Evolutionary conservation across 2,797 vertebrate species (phyloP), one percentile per base, ranked within the genome.

Genomic region (Enteromius treurensis): DNA sequence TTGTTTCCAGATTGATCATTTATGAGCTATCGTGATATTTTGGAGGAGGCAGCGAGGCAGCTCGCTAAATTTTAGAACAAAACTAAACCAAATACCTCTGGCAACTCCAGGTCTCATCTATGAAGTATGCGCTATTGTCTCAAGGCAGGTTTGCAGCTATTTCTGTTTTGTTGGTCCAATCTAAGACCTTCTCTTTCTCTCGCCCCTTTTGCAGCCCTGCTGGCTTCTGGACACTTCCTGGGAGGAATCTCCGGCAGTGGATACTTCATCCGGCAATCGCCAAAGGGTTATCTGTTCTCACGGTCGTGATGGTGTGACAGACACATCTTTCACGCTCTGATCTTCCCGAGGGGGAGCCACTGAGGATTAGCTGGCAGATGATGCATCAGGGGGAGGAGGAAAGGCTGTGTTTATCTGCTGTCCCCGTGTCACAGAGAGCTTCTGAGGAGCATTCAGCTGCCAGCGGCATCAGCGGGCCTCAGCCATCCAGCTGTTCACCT

Each of bases 251-350:
- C 88, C 84, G 86, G 83, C 84, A 32, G 87, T 83, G 90, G 71
- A 86, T 51, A 58, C 89, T 82, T 90, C 83, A 92, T 83, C 55
- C 77, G 87, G 80, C 82, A 82, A 79, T 85, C 60, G 64, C 88
- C 88, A 71, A 69, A 71, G 86, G 84, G 79, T 85, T 90, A 87
- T 91, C 53, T 77, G 79, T 83, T 88, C 85, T 76, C 34, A 32
- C 5, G 89, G 86, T 82, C 88, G 84, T 88, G 88, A 87, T 90
- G 89, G 88, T 92, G 92, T 91, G 93, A 93, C 90, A 83, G 85
- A 74, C 77, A 74, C 86, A 89, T 84, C 84, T 53, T 84, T 21
- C 79, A 88, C 74, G 53, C 68, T 71, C 17, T 32, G 75, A 80
- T 84, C 85, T 90, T 85, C 80, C 90, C 55, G 60, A 77, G 67